Evolutionary conservation across 2,888 invertebrate genomes (phyloP).

Genomic region (Lobophora halterata): DNA sequence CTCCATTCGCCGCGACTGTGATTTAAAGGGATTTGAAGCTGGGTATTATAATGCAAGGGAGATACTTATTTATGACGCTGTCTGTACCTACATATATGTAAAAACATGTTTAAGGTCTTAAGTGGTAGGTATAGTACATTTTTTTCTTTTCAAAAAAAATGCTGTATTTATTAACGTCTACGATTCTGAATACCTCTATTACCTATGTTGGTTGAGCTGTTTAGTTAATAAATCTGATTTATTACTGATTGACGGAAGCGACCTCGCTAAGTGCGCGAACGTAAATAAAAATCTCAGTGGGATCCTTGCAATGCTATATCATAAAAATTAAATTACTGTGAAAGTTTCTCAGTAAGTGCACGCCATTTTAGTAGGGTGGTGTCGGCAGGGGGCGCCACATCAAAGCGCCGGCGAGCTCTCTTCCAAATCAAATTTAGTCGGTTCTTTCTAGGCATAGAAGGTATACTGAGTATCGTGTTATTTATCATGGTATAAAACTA

Average conservation of each 20-base stretch:
- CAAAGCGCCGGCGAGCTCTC: constrained; percentile 68
- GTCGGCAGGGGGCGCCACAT: constrained; percentile 61
- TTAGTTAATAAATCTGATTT: constrained; percentile 7
- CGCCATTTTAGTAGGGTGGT: constrained; percentile 61
- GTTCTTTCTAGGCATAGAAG: constrained; percentile 61
- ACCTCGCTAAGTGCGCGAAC: constrained; percentile 47
- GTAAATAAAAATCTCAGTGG: constrained; percentile 62
- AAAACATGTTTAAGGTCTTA: too few relatives aligned
- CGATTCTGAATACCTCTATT: too few relatives aligned
- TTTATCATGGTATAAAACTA: too few relatives aligned
- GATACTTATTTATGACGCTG: too few relatives aligned
- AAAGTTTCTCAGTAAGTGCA: constrained; percentile 75
- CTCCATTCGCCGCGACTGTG: too few relatives aligned
- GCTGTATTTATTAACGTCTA: too few relatives aligned
- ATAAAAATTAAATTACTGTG: constrained; percentile 79
- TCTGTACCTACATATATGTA: too few relatives aligned
- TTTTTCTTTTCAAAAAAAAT: too few relatives aligned
- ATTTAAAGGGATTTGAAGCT: too few relatives aligned
- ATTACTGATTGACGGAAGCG: constrained; percentile 32
- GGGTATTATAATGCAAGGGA: too few relatives aligned
- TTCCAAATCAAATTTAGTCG: constrained; percentile 74
- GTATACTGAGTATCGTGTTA: too few relatives aligned
- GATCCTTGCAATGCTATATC: constrained; percentile 76
- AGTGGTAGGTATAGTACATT: too few relatives aligned
- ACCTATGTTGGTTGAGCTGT: constrained; percentile 3